Base-by-base conservation (phyloP, 2,888 invertebrate species). In the Yponomeuta plumbellus region DNA sequence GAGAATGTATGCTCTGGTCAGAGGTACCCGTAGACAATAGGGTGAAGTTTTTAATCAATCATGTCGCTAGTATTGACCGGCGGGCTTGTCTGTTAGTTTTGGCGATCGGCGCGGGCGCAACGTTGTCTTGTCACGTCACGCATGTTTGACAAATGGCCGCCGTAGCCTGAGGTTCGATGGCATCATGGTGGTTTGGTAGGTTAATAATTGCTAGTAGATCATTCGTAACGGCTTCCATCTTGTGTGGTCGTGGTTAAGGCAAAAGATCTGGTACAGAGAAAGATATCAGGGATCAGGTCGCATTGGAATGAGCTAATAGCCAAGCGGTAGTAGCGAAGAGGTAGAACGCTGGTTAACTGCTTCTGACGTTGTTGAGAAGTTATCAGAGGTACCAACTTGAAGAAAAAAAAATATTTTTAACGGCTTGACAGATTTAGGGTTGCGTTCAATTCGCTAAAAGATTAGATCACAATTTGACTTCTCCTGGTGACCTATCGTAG, bases 11-110 rank as follows among this genome's bases (percentile, higher is more conserved):
- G 8, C 3, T 34, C 2, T 6, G 23, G 10, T 61, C 10, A 22
- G 20, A 44, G 81, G 78, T 80, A 69, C 77, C 71, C 74, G 75
- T 73, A 86, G 79, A 86, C 86, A 86, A 87, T 84, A 76, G 80
- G 79, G 78, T 81, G 80, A 81, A 81, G 79, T 83, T 85, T 86
- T 86, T 84, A 86, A 88, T 86, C 83, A 85, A 84, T 85, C 85
- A 84, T 63, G 40, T 40, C 22, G 39, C 17, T 62, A 62, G 20
- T 62, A 62, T 62, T 62, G 62, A 62, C 62, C 62, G 62, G 62
- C 62, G 17, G 61, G 34, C 61, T 59, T 59, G 59, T 59, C 2
- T 63, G 44, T 63, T 63, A 44, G 63, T 63, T 63, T 63, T 52
- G 63, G 63, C 63, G 26, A 44, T 44, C n/a, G 40, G 63, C 44